Base-by-base conservation (phyloP, 2,113 vertebrate genomes). In the Pica pica region DNA sequence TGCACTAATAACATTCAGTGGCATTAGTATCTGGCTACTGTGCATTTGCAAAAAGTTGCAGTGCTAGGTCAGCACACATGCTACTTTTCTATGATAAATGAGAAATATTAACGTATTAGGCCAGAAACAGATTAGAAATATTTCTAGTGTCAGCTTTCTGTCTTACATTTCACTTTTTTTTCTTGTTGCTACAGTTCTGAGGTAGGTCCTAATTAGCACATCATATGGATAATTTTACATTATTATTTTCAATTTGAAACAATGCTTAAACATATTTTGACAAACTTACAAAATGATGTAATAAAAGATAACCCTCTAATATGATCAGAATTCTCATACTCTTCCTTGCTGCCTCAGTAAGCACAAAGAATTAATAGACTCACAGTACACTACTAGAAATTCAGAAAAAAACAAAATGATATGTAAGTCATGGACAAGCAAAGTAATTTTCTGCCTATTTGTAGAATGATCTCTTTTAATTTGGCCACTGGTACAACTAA, bases 61-160 rank as follows among this genome's bases (percentile, higher is more conserved):
- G 55, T 94, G 63, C 76, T 91, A 23, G 63, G 71, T 95, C 92
- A 96, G 94, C 90, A 91, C 27, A 16, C 81, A 39, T 80, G 33
- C 41, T 94, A 50, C 42, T 91, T 87, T 89, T 81, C 84, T 41
- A 30, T 96, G 90, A 95, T 84, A 93, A 97, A 97, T 98, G 96
- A 95, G 83, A 85, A 95, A 88, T 95, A 91, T 91, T 97, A 97
- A 92, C 61, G 63, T 96, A 39, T 47, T 87, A 67, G 79, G 80
- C 89, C 85, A 95, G 95, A 96, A 97, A 71, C 70, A 96, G 89
- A 90, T 95, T 77, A 86, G 88, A 96, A 95, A 73, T 90, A 78
- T 90, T 90, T 97, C 74, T 81, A 84, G 81, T 68, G 44, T 96
- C 95, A 96, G 91, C 87, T 95, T 96, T 95, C 65, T 94, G 28